These are phyloP conservation scores for Calameuta filiformis DNA, from an alignment of 2,888 invertebrate genomes.

Conservation along the genomic window DNA sequence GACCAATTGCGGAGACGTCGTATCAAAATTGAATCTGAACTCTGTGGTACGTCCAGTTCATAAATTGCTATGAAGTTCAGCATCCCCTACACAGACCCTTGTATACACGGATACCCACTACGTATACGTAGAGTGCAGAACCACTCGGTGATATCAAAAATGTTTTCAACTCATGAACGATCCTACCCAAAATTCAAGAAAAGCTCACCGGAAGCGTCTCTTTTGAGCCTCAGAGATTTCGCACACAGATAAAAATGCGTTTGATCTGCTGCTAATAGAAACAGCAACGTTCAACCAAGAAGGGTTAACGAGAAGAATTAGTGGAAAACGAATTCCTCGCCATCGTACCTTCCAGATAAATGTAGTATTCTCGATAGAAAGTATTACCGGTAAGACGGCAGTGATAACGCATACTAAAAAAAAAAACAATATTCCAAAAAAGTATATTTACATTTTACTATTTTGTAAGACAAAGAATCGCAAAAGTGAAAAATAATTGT, in stretches of 20 bases:
- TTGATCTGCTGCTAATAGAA: not conserved
- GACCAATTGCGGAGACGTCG: not conserved
- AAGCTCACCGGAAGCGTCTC: not conserved
- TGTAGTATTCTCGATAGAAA: not conserved
- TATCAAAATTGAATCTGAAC: slow-evolving; percentile 6
- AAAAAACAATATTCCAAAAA: not conserved
- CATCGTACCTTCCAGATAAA: no score
- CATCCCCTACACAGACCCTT: not conserved
- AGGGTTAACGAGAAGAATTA: not conserved
- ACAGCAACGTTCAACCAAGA: not conserved
- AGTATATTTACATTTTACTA: not conserved
- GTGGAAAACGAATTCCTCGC: no score
- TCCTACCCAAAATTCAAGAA: not conserved
- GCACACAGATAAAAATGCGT: not conserved
- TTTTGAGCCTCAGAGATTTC: not conserved
- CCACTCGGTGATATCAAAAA: not conserved
- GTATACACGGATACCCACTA: not conserved
- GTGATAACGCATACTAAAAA: not conserved
- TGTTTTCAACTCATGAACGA: not conserved
- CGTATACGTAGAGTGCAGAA: not conserved
- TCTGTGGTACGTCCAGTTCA: not conserved
- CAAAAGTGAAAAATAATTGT: not conserved
- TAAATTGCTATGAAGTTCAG: not conserved
- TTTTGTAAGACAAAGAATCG: not conserved
- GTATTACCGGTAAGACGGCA: not conserved